Evolutionary conservation across 2,797 vertebrate species (phyloP), one percentile per base, ranked within the genome.

Genomic region (Ispidina lecontei): DNA sequence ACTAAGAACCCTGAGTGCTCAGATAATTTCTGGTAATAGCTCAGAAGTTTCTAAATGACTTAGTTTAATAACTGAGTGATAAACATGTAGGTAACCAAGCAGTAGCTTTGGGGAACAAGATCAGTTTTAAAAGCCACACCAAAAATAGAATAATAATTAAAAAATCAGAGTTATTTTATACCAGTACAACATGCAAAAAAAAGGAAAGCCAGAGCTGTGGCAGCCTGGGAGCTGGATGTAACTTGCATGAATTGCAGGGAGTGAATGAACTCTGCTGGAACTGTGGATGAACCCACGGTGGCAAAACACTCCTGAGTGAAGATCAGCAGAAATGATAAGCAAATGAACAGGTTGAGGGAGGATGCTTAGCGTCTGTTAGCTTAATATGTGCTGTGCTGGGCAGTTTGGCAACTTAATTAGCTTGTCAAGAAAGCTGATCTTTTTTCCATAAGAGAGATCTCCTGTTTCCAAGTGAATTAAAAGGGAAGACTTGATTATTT

Each of bases 401-500:
- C 96, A 97, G 97, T 98, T 97, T 97, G 95, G 97, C 94, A 97
- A 97, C 96, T 96, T 96, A 97, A 98, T 98, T 97, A 97, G 97
- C 93, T 97, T 97, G 96, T 98, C 97, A 98, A 97, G 98, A 95
- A 97, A 96, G 92, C 91, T 35, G 97, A 98, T 96, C 95, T 93
- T 97, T 97, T 97, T 98, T 97, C 98, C 97, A 91, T 97, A 97
- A 95, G 87, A 96, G 77, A 96, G 94, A 97, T 98, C 97, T 99
- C 97, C 96, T 95, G 91, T 98, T 99, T 99, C 98, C 97, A 94
- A 97, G 85, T 87, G 91, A 97, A 97, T 98, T 97, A 98, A 98
- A 98, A 98, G 97, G 96, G 95, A 97, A 98, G 97, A 94, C 93
- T 96, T 98, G 98, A 99, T 99, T 97, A 99, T 99, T 99, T 99